Conservation (phyloP, 2,797 vertebrate genomes). For the Bufotes viridis region DNA sequence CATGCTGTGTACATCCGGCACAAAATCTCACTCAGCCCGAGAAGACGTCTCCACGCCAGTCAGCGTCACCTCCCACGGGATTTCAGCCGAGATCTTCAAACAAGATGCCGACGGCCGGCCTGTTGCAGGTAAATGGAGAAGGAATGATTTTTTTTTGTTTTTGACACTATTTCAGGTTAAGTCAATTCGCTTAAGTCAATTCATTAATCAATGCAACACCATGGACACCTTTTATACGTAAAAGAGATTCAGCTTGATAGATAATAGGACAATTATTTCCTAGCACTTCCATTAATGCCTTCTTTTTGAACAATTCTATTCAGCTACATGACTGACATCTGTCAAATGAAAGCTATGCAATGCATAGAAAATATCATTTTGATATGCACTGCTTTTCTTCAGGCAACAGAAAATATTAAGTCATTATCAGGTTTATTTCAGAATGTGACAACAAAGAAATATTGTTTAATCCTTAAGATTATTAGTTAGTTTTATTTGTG, state of each 20-base stretch:
- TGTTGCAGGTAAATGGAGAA: no score
- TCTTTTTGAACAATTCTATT: slow-evolving; percentile 12
- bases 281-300: slow-evolving; percentile 4
- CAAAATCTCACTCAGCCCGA: no score
- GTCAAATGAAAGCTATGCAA: slow-evolving; percentile 29
- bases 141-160: no score
- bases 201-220: neutral
- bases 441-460: slow-evolving; percentile 29
- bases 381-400: slow-evolving; percentile 2
- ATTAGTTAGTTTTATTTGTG: slow-evolving; percentile 22
- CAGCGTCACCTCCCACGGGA: no score
- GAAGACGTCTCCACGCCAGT: no score
- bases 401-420: slow-evolving; percentile 28
- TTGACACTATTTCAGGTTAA: no score
- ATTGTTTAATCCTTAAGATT: slow-evolving; percentile 14
- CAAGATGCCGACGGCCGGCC: no score
- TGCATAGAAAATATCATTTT: neutral
- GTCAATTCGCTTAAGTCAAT: no score
- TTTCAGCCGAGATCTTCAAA: no score
- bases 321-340: slow-evolving; percentile 5
- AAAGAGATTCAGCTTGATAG: slow-evolving; percentile 4
- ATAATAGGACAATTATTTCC: slow-evolving; percentile 30
- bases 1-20: no score
- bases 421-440: slow-evolving; percentile 11
- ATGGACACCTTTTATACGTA: neutral